A percentile compares a stretch with the other conserved stretches of the same genome.
Evolutionary conservation across 2,888 invertebrate species (phyloP).

Genomic region (Neocrepidodera transversa): DNA sequence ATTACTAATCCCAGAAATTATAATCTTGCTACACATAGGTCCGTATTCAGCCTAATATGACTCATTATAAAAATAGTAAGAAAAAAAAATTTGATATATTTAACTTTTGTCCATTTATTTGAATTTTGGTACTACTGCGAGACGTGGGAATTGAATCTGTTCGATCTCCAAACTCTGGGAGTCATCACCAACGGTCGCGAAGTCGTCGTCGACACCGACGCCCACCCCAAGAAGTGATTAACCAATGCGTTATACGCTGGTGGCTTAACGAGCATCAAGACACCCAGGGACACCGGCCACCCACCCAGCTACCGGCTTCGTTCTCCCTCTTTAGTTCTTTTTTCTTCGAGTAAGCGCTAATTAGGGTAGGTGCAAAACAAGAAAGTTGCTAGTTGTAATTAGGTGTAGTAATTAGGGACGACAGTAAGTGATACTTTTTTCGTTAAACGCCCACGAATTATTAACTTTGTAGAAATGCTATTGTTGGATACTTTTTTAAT

Average conservation of each 20-base stretch:
- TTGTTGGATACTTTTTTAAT: no score
- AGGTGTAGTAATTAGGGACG: no score
- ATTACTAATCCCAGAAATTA: no score
- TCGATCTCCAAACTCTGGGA: slow-evolving; percentile 32
- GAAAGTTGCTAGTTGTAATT: no score
- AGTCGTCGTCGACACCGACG: slow-evolving; percentile 27
- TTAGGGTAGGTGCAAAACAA: slow-evolving; percentile 5
- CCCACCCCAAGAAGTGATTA: slow-evolving; percentile 46
- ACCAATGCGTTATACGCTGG: slow-evolving; percentile 45
- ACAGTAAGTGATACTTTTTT: no score
- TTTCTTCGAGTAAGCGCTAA: neutral
- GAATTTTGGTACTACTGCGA: neutral
- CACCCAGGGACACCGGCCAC: slow-evolving; percentile 46
- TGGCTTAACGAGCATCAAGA: slow-evolving; percentile 46
- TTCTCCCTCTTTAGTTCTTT: slow-evolving; percentile 6
- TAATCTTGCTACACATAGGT: no score
- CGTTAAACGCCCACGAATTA: no score
- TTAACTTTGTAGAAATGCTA: no score
- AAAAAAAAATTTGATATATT: no score
- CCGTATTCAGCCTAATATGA: no score
- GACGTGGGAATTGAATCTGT: slow-evolving; percentile 35
- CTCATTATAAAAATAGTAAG: no score
- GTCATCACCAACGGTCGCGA: slow-evolving; percentile 8
- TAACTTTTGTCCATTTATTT: neutral
- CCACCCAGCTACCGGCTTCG: slow-evolving; percentile 36